phyloP scores from a whole-genome alignment of 2,113 vertebrate species.

The Alexandromys fortis region DNA sequence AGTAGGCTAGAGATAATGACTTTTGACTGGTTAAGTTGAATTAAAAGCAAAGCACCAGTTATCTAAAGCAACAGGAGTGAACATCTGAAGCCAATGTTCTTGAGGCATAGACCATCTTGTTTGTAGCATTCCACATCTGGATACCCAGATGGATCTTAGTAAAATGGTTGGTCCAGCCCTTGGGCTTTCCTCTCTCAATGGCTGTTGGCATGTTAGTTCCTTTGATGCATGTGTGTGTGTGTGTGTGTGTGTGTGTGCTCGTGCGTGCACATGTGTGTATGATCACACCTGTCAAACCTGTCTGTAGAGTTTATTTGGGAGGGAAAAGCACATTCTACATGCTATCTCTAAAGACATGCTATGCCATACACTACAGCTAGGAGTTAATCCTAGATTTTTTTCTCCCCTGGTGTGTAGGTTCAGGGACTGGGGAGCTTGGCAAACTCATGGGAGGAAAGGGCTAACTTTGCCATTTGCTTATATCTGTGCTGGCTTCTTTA shows the following conservation, averaged over 20 bases:
- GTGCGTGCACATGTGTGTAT: not conserved
- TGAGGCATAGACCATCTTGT: fast-evolving
- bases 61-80: not conserved
- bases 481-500: not conserved
- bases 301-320: not conserved
- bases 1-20: not conserved
- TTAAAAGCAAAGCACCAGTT: not conserved
- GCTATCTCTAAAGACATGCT: too few relatives aligned
- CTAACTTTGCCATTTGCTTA: not conserved
- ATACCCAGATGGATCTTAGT: not conserved
- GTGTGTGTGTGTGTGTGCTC: not conserved
- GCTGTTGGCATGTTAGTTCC: not conserved
- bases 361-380: not conserved
- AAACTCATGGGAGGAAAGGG: not conserved
- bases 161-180: not conserved
- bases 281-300: not conserved
- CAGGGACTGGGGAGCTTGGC: not conserved
- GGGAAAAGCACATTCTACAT: not conserved
- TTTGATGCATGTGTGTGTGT: too few relatives aligned
- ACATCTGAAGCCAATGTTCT: not conserved
- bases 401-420: not conserved
- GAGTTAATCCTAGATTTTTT: not conserved
- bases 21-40: not conserved
- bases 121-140: not conserved
- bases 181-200: not conserved